These are phyloP conservation scores for Marmota monax DNA, from an alignment of 2,113 vertebrate genomes.

Conservation along the genomic window DNA sequence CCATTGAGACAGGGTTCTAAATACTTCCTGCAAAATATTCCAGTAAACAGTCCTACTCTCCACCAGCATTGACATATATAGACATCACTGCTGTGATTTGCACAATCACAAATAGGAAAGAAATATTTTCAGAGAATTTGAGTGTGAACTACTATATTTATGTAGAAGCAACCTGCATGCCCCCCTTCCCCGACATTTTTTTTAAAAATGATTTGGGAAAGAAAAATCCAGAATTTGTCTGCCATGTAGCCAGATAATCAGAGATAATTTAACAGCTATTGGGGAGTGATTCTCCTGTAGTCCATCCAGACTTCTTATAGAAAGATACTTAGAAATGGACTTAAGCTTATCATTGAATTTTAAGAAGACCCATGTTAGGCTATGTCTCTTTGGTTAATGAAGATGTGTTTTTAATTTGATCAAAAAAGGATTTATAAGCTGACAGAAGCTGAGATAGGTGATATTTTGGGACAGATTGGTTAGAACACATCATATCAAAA, in stretches of 20 bases:
- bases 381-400: slow-evolving; percentile 10
- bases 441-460: neutral
- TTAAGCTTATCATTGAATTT: slow-evolving; percentile 38
- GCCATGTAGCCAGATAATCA: neutral
- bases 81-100: slow-evolving; percentile 11
- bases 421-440: neutral
- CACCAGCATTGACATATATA: neutral
- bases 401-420: slow-evolving; percentile 26
- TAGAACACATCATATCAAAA: neutral
- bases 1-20: slow-evolving; percentile 49
- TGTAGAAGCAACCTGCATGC: neutral
- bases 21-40: slow-evolving; percentile 64
- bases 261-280: neutral
- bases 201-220: neutral
- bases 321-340: neutral
- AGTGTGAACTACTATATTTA: neutral
- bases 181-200: neutral
- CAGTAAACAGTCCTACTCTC: slow-evolving; percentile 33
- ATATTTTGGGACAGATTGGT: neutral
- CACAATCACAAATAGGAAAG: neutral
- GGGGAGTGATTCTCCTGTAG: neutral
- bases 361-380: neutral
- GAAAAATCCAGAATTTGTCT: neutral
- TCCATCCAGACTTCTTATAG: neutral
- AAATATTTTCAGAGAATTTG: neutral